Conservation (phyloP, 2,797 vertebrate genomes). For the Hoplostethus mediterraneus region DNA sequence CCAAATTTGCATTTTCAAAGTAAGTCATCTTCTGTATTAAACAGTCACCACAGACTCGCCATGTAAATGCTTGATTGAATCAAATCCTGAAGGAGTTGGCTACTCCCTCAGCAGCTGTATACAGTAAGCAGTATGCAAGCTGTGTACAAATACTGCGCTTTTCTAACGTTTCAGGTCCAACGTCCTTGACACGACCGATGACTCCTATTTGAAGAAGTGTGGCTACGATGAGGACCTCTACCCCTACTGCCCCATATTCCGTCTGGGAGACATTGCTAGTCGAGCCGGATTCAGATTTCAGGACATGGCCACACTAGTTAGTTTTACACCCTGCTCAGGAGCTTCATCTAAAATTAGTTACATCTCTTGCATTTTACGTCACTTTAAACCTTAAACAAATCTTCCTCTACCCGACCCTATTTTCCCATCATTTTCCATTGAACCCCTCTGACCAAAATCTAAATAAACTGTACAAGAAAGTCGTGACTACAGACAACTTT, state of each 20-base stretch:
- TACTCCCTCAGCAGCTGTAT: too few relatives aligned
- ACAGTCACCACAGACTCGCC: rapidly evolving
- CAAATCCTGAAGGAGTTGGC: neutral
- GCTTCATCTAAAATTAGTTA: neutral
- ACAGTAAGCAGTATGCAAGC: too few relatives aligned
- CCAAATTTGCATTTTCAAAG: slow-evolving; percentile 92
- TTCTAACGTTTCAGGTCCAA: slow-evolving; percentile 84
- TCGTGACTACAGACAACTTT: too few relatives aligned
- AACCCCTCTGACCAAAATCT: neutral
- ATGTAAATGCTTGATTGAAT: neutral
- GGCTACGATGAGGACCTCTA: slow-evolving; percentile 76
- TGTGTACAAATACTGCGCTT: neutral
- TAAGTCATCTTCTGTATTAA: slow-evolving; percentile 70
- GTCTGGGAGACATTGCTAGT: slow-evolving; percentile 86
- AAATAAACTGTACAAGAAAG: too few relatives aligned
- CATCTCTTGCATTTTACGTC: neutral
- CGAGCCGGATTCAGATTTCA: slow-evolving; percentile 87
- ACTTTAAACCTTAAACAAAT: neutral
- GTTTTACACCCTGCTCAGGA: slow-evolving; percentile 19
- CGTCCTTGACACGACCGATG: slow-evolving; percentile 81
- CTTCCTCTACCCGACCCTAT: neutral
- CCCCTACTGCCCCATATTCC: slow-evolving; percentile 93
- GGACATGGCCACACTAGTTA: slow-evolving; percentile 85
- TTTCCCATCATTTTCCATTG: neutral
- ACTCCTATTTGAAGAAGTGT: slow-evolving; percentile 88